Evolutionary conservation across 2,113 vertebrate species (phyloP).

Genomic region (Neodon shergylaensis): DNA sequence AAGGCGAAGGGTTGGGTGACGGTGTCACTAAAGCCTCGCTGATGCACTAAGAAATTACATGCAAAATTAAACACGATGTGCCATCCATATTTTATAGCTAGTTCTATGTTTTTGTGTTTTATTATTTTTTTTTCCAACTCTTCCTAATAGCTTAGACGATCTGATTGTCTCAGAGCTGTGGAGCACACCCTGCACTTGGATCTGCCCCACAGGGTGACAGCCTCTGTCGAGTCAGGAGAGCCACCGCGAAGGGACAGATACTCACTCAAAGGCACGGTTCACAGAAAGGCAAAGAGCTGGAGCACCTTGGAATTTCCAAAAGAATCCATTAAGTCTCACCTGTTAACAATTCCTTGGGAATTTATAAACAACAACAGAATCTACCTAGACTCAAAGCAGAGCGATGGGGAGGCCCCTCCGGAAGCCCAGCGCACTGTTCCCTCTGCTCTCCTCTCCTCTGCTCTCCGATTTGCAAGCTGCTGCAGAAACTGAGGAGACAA

Average conservation of each 20-base stretch:
- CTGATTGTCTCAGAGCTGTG: slow-evolving; percentile 81
- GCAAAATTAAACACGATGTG: slow-evolving; percentile 85
- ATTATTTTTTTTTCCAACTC: slow-evolving; percentile 10
- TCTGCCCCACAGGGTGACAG: slow-evolving; percentile 42
- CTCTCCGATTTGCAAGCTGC: not conserved
- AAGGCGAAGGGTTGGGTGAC: slow-evolving; percentile 77
- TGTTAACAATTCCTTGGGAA: slow-evolving; percentile 85
- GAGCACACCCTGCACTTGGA: not conserved
- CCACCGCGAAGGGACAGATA: slow-evolving; percentile 35
- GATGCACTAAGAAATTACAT: slow-evolving; percentile 82
- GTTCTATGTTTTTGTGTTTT: slow-evolving; percentile 59
- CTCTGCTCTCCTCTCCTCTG: too few species aligned
- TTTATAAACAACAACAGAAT: slow-evolving; percentile 75
- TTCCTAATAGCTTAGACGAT: slow-evolving; percentile 78
- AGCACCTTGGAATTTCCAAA: slow-evolving; percentile 84
- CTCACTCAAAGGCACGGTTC: slow-evolving; percentile 82
- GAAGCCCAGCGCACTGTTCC: not conserved
- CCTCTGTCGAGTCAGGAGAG: slow-evolving; percentile 29
- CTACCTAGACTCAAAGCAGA: slow-evolving; percentile 55
- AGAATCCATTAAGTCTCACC: slow-evolving; percentile 86
- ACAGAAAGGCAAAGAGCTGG: slow-evolving; percentile 77
- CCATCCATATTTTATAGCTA: slow-evolving; percentile 81
- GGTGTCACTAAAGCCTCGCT: slow-evolving; percentile 79
- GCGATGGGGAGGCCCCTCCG: slow-evolving; percentile 57
- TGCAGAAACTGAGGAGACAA: not conserved